phyloP scores from a whole-genome alignment of 2,797 vertebrate genomes.

The Monodelphis domestica region DNA sequence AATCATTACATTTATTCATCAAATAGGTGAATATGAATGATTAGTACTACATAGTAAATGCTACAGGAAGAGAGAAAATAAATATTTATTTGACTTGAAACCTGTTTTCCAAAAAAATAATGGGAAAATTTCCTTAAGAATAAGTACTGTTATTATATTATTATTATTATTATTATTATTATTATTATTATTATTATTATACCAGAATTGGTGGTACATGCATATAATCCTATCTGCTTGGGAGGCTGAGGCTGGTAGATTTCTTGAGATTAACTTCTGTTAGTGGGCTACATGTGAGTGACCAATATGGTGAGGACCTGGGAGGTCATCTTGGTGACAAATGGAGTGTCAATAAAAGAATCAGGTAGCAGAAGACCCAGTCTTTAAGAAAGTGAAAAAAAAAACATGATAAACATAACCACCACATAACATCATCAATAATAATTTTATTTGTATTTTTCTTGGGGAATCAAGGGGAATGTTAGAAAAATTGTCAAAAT shows the following conservation, averaged over 20 bases:
- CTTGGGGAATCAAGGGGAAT: conserved; percentile 11
- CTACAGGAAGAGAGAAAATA: not conserved
- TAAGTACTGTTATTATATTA: no score
- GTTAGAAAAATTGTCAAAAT: conserved; percentile 34
- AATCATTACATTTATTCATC: conserved; percentile 16
- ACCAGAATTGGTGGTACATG: not conserved
- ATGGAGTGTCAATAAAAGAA: no score
- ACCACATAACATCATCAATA: no score
- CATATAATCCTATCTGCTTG: not conserved
- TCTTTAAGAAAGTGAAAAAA: no score
- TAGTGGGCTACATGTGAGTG: not conserved
- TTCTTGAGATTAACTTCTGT: not conserved
- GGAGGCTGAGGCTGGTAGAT: not conserved
- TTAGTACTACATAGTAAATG: conserved; percentile 4
- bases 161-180: no score
- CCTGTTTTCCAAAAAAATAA: conserved; percentile 36
- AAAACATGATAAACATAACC: no score
- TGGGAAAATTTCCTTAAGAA: conserved; percentile 24
- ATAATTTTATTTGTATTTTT: conserved; percentile 2
- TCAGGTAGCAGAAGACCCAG: no score
- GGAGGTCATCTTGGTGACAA: no score
- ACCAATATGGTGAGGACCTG: no score
- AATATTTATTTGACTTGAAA: not conserved
- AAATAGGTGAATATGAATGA: conserved; percentile 26
- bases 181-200: no score